These are phyloP conservation scores for pig (Sus scrofa) DNA, from an alignment of 2,113 vertebrate genomes.

Conservation along the genomic window DNA sequence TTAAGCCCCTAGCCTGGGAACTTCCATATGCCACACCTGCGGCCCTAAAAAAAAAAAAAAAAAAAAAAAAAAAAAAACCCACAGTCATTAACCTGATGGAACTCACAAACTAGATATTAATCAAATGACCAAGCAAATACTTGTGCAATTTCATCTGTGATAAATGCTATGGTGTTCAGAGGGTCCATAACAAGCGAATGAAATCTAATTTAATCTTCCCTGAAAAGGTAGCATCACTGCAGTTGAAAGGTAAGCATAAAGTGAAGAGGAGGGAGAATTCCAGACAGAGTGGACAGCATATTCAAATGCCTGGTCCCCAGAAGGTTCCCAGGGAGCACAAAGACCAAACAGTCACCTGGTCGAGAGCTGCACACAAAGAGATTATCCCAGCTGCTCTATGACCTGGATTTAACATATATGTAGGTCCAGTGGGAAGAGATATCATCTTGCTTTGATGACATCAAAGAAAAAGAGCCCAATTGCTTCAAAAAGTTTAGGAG, in stretches of 20 bases:
- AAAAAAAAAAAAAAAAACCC: too few species aligned
- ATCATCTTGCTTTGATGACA: not conserved
- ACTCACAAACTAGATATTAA: conserved; percentile 63
- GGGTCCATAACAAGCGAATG: conserved; percentile 28
- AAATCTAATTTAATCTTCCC: conserved; percentile 47
- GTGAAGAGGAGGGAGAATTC: not conserved
- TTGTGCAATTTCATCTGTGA: conserved; percentile 56
- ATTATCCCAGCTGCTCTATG: not conserved
- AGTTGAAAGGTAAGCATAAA: conserved; percentile 30
- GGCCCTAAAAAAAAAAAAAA: too few species aligned
- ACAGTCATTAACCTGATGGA: not conserved
- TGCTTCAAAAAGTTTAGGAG: not conserved
- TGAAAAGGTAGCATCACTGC: not conserved
- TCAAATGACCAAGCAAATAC: conserved; percentile 62
- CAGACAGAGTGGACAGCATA: not conserved
- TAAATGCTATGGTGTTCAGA: conserved; percentile 6
- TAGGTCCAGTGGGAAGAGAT: not conserved
- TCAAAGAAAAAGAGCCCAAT: not conserved
- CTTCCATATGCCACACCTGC: too few species aligned
- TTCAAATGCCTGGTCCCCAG: conserved; percentile 9
- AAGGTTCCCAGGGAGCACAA: not conserved
- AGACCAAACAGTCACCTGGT: not conserved
- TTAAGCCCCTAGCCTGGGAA: too few species aligned
- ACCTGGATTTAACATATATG: not conserved
- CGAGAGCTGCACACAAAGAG: not conserved